phyloP scores from a whole-genome alignment of 1,140 invertebrate genomes.

The Diploscapter pachys region DNA sequence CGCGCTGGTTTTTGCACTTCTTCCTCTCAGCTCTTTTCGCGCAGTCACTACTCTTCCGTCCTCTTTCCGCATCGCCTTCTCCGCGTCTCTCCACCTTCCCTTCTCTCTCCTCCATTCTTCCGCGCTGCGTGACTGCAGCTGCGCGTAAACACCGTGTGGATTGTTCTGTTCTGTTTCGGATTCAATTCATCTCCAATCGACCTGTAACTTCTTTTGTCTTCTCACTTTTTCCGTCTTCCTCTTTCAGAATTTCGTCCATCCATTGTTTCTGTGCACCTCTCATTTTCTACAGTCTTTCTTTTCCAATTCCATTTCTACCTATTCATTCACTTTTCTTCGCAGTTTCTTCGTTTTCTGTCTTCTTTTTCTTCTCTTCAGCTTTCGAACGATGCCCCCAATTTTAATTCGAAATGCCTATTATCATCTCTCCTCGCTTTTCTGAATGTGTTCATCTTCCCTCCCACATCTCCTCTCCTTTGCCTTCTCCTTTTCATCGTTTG shows the following conservation, averaged over 20 bases:
- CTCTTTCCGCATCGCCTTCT: neutral
- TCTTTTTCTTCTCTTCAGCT: neutral
- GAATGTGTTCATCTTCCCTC: neutral
- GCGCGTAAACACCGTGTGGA: neutral
- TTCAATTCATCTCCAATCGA: neutral
- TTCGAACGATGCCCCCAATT: neutral
- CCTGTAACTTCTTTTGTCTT: neutral
- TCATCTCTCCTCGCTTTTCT: neutral
- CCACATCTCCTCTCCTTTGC: neutral
- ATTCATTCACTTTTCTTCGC: neutral
- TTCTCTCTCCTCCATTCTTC: neutral
- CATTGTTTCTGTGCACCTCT: neutral
- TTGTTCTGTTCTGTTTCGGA: neutral
- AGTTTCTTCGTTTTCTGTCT: neutral
- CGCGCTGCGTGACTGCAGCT: neutral
- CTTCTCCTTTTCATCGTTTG: neutral
- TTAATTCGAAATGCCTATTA: neutral
- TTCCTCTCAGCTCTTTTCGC: neutral
- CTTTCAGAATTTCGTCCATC: neutral
- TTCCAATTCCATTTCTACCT: constrained; percentile 1
- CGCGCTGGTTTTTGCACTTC: neutral
- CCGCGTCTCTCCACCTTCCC: neutral
- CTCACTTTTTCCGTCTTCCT: neutral
- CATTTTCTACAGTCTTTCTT: neutral
- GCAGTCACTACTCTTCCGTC: neutral